Conservation (phyloP, 2,113 vertebrate species). For the Chunga burmeisteri region DNA sequence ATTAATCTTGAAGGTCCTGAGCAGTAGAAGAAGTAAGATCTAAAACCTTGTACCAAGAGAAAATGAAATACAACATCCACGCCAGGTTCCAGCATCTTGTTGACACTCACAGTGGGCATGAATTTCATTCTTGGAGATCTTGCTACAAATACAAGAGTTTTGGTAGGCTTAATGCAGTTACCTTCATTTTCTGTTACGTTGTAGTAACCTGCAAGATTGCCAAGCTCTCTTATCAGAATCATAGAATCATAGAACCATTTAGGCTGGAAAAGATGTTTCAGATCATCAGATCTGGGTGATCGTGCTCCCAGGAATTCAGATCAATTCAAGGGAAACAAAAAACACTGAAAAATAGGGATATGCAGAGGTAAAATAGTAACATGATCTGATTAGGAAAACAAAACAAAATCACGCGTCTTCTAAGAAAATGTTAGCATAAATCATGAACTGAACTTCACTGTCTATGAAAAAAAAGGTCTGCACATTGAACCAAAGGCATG, state of each 20-base stretch:
- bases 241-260: background rate
- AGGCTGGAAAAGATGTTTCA: background rate
- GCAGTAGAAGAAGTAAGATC: background rate
- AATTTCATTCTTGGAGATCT: background rate
- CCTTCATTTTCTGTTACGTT: background rate
- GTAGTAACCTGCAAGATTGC: background rate
- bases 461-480: background rate
- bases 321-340: background rate
- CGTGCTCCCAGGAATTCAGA: background rate
- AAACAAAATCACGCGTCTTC: background rate
- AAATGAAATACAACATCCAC: background rate
- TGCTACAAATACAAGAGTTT: background rate
- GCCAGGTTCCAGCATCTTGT: background rate
- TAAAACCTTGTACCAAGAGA: background rate
- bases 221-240: background rate
- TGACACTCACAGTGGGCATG: background rate
- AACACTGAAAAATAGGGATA: background rate
- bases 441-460: background rate
- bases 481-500: accelerated
- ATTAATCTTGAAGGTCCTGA: background rate
- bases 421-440: background rate
- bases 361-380: background rate
- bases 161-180: background rate
- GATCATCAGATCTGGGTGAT: background rate
- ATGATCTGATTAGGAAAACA: background rate